phyloP scores from a whole-genome alignment of 2,113 vertebrate genomes.

The Isichthys henryi region DNA sequence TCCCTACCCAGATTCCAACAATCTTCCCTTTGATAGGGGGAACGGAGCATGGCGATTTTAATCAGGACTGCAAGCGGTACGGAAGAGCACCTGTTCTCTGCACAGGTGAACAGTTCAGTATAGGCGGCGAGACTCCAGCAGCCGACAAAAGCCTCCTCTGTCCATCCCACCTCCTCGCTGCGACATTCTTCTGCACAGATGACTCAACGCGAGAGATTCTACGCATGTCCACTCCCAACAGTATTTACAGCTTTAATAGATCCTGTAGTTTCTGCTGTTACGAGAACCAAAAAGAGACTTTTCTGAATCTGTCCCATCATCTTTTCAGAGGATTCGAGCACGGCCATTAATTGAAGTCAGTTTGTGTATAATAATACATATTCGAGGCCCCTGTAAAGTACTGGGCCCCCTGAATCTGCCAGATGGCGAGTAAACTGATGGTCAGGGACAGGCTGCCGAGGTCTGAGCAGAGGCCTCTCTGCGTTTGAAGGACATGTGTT shows the following conservation, averaged over 20 bases:
- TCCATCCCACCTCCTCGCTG: background rate
- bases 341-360: background rate
- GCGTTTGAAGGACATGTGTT: background rate
- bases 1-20: background rate
- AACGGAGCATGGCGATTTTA: slow-evolving; percentile 1
- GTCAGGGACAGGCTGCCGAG: background rate
- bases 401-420: background rate
- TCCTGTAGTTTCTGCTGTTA: background rate
- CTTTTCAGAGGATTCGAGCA: background rate
- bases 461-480: background rate
- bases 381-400: background rate
- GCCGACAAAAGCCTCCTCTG: background rate
- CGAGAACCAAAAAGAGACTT: background rate
- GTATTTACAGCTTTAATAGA: background rate
- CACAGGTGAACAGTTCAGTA: slow-evolving; percentile 13
- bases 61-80: background rate
- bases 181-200: background rate
- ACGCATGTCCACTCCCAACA: background rate
- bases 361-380: background rate
- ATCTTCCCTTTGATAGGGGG: slow-evolving; percentile 4
- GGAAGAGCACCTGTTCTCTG: slow-evolving; percentile 17
- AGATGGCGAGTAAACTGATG: background rate
- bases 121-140: no score
- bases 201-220: background rate
- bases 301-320: background rate